phyloP scores from a whole-genome alignment of 2,888 invertebrate genomes.

The Noctua fimbriata region DNA sequence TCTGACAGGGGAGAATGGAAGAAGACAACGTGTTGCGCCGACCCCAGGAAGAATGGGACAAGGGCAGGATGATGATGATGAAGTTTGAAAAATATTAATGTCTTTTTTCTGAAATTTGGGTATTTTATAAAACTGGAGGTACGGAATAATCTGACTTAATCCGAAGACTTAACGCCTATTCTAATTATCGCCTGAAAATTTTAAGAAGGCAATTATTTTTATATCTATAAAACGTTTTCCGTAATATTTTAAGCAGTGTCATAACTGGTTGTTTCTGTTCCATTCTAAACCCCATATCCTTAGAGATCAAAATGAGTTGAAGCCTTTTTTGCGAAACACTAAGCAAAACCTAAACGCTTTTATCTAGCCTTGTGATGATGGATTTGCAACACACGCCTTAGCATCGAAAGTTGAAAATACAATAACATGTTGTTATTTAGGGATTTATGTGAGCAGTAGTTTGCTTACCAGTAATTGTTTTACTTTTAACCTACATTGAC shows the following conservation, averaged over 20 bases:
- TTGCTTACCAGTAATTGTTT: slow-evolving; percentile 14
- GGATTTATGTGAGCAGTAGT: not conserved
- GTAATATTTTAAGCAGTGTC: not conserved
- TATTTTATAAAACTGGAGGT: too few species aligned
- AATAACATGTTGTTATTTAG: not conserved
- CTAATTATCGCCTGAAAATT: not conserved
- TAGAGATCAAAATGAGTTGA: slow-evolving; percentile 11
- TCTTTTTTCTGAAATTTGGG: too few species aligned
- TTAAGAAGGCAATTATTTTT: too few species aligned
- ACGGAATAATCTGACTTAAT: too few species aligned
- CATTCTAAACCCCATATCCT: not conserved
- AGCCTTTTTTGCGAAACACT: not conserved
- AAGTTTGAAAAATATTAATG: too few species aligned
- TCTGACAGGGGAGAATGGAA: too few species aligned
- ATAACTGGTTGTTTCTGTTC: not conserved
- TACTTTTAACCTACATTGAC: slow-evolving; percentile 44
- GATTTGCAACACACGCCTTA: not conserved
- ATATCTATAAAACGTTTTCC: too few species aligned
- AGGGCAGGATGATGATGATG: too few species aligned
- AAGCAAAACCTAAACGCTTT: not conserved
- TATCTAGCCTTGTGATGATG: not conserved
- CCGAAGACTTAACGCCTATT: not conserved
- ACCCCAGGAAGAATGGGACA: not conserved
- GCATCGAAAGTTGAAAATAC: not conserved
- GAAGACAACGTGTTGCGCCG: too few species aligned